Percentiles rank a stretch among this genome's conserved stretches.
phyloP scores from a whole-genome alignment of 2,888 invertebrate species.

The Tenodera sinensis region DNA sequence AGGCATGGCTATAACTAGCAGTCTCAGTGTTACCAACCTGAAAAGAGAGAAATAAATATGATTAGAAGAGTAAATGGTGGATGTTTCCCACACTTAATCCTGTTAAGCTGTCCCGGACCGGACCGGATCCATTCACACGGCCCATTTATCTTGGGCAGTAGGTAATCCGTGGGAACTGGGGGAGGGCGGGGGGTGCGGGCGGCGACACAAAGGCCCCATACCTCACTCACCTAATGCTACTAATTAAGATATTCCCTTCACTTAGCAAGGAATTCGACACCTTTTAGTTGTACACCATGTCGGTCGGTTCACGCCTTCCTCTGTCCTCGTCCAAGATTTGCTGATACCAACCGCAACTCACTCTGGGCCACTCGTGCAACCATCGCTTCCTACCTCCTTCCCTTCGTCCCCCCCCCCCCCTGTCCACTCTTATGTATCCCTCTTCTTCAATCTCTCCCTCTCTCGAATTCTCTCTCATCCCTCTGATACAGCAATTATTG shows the following conservation, averaged over 20 bases:
- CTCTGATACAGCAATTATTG: too few relatives aligned
- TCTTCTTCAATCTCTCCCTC: too few relatives aligned
- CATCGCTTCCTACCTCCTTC: too few relatives aligned
- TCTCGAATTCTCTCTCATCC: too few relatives aligned
- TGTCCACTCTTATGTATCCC: too few relatives aligned
- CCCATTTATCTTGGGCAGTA: background rate
- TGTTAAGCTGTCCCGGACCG: too few relatives aligned
- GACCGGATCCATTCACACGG: background rate
- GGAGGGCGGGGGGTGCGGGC: too few relatives aligned
- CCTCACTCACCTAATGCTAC: background rate
- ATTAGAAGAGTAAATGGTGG: background rate
- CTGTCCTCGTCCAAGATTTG: background rate
- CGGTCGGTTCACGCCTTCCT: background rate
- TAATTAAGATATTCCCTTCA: background rate
- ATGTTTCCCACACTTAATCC: background rate
- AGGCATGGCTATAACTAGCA: background rate
- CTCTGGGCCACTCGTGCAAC: too few relatives aligned
- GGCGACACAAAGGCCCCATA: background rate
- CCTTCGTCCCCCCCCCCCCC: too few relatives aligned
- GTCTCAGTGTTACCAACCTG: background rate
- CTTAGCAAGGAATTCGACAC: background rate
- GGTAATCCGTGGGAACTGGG: background rate
- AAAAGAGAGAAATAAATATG: background rate
- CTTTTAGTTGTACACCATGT: background rate
- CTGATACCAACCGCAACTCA: too few relatives aligned